Evolutionary conservation across 2,888 invertebrate genomes (phyloP), one percentile per base, ranked within the genome.

Genomic region (Parnassius smintheus): DNA sequence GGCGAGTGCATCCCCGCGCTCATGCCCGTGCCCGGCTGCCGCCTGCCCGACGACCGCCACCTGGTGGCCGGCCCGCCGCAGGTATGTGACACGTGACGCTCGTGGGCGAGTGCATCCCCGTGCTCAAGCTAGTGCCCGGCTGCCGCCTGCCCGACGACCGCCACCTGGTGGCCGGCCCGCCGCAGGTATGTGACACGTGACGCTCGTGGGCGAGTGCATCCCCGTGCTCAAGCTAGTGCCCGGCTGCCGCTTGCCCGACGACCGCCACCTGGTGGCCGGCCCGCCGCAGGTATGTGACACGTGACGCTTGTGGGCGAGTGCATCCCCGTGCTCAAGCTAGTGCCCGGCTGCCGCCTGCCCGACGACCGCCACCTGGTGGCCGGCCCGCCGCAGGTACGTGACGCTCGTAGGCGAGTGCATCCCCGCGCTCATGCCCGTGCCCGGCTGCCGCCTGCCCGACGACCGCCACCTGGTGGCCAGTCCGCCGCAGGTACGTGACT

Each of bases 181-280:
- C 90, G 65, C 90, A 90, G 85, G 85, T 85, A 66, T 2, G 13
- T 8, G 35, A 35, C 35, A 4, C 35, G 25, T 3, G 74, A 77
- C 77, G 77, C 70, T 81, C 85, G 88, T 80, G 46, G 94, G 94
- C 58, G 96, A 96, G 82, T 89, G 88, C 80, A 95, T 96, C 85
- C 96, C 96, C 13, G 94, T 96, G 68, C 86, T 96, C 54, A 96
- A 96, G 81, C 96, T 96, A 0, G 95, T 96, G 72, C 96, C 96
- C 0, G 94, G 96, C 72, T 87, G 85, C 74, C 68, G 79, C 56
- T 82, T 83, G 76, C 84, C 87, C 59, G 80, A 76, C 70, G 83
- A 84, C 70, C 78, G 77, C 52, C 77, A 77, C 52, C 78, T 77
- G 57, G 85, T 84, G 42, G 81, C 86, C 18, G 88, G 86, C 3